phyloP scores from a whole-genome alignment of 2,888 invertebrate genomes.

The Chrysolina oricalcia region DNA sequence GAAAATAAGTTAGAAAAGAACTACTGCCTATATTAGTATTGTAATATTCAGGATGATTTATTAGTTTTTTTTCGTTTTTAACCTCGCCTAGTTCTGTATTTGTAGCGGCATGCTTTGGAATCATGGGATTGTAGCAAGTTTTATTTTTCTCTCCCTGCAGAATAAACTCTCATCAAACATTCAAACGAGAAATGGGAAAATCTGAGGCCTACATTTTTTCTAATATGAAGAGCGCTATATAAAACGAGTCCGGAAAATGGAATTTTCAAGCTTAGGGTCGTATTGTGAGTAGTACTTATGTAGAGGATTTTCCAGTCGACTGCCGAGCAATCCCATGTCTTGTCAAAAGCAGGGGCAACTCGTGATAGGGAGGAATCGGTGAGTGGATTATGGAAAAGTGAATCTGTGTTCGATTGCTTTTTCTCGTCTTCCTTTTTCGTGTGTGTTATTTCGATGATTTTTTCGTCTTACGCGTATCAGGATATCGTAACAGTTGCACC shows the following conservation, averaged over 20 bases:
- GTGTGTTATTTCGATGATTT: not conserved
- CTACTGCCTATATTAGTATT: too few relatives aligned
- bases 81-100: too few relatives aligned
- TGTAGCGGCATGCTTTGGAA: not conserved
- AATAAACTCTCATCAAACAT: not conserved
- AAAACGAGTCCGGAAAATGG: slow-evolving; percentile 4
- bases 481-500: not conserved
- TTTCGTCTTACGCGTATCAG: not conserved
- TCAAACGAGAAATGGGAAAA: not conserved
- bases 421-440: not conserved
- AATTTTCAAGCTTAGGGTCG: slow-evolving; percentile 10
- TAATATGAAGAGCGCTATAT: not conserved
- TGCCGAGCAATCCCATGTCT: slow-evolving; percentile 1
- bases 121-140: not conserved
- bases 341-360: slow-evolving; percentile 3
- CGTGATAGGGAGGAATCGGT: not conserved
- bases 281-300: slow-evolving; percentile 13
- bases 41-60: too few relatives aligned
- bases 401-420: not conserved
- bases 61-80: too few relatives aligned
- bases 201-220: slow-evolving; percentile 3
- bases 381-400: not conserved
- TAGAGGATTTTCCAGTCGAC: slow-evolving; percentile 19
- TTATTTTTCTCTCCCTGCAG: not conserved
- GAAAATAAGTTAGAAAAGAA: too few relatives aligned